A percentile compares a stretch with the other conserved stretches of the same genome.
phyloP scores from a whole-genome alignment of 2,888 invertebrate genomes.

The Phoronis australis region DNA sequence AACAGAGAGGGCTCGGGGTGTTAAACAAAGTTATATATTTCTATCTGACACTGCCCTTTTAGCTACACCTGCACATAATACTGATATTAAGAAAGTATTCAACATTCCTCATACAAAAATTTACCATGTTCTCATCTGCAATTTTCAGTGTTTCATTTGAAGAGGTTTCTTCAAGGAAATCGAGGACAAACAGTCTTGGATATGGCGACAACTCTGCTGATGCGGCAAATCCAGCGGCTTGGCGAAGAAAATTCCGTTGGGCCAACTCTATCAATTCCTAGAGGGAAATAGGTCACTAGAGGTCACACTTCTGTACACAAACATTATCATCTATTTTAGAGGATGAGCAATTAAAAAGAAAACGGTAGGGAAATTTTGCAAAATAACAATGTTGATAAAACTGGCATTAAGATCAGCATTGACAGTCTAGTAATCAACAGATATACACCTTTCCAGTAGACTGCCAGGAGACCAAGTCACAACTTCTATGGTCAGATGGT shows the following conservation, averaged over 20 bases:
- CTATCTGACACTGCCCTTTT: constrained; percentile 3
- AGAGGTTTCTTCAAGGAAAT: constrained; percentile 30
- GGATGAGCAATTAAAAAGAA: too few species aligned
- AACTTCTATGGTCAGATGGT: too few species aligned
- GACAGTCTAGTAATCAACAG: too few species aligned
- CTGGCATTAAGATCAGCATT: too few species aligned
- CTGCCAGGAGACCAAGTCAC: too few species aligned
- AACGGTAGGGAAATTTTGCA: too few species aligned
- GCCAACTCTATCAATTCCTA: constrained; percentile 47
- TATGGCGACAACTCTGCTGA: constrained; percentile 26
- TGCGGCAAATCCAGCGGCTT: constrained; percentile 34
- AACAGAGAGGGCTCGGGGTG: not conserved
- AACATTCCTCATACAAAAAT: not conserved
- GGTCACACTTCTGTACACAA: too few species aligned
- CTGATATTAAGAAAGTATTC: not conserved
- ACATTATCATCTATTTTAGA: too few species aligned
- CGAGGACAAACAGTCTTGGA: constrained; percentile 42
- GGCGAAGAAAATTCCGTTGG: constrained; percentile 44
- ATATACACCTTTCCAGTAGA: too few species aligned
- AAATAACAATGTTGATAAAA: too few species aligned
- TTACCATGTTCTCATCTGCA: not conserved
- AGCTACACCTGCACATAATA: constrained; percentile 3
- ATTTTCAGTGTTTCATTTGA: not conserved
- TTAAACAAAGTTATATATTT: not conserved
- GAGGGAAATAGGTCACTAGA: too few species aligned